phyloP scores from a whole-genome alignment of 37 sponge, comb jelly and placozoan species.

The Bolinopsis microptera region DNA sequence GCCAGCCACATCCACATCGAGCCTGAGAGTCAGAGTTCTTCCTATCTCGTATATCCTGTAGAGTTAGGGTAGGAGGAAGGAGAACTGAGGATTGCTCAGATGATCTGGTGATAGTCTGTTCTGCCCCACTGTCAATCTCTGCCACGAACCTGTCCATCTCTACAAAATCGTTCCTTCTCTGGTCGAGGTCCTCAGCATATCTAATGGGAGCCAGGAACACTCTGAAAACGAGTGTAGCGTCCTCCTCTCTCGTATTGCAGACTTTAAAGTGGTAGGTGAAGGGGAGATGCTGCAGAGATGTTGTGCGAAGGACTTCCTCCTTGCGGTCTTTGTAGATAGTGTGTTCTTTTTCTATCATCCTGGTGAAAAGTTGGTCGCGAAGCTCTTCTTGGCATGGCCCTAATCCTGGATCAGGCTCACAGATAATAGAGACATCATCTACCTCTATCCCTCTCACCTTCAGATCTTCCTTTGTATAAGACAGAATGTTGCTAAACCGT shows the following conservation, averaged over 20 bases:
- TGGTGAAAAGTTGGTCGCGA: neutral
- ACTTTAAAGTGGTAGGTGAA: neutral
- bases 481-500: neutral
- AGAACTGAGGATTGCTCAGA: neutral
- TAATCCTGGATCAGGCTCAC: neutral
- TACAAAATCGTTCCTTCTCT: neutral
- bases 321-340: neutral
- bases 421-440: neutral
- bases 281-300: neutral
- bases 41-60: neutral
- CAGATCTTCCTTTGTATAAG: neutral
- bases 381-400: neutral
- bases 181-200: neutral
- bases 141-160: conserved; percentile 12
- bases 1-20: conserved; percentile 50
- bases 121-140: neutral
- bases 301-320: neutral
- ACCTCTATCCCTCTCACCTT: neutral
- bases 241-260: neutral
- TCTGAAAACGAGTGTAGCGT: neutral
- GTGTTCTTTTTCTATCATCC: neutral
- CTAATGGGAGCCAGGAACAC: neutral
- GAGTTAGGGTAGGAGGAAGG: neutral
- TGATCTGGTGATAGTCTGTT: neutral
- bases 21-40: neutral